Percentiles rank a stretch among this genome's conserved stretches.
phyloP scores from a whole-genome alignment of 1,140 invertebrate genomes.

The Mactra quadrangularis region DNA sequence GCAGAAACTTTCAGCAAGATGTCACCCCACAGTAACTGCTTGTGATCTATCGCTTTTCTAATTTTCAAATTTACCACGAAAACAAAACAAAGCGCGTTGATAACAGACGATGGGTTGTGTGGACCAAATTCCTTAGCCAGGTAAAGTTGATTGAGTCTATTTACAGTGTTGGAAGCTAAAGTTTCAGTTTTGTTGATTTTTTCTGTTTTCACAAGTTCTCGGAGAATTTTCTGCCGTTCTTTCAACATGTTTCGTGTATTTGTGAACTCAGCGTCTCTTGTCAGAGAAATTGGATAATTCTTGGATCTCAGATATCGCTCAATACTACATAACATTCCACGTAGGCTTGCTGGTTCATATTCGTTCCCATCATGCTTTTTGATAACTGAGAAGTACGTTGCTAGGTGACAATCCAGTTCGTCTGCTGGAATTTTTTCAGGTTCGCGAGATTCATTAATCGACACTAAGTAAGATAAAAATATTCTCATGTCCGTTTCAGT shows the following conservation, averaged over 20 bases:
- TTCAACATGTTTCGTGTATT: conserved; percentile 77
- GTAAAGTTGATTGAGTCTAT: conserved; percentile 75
- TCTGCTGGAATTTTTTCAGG: conserved; percentile 73
- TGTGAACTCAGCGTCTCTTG: conserved; percentile 73
- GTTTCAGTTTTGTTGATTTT: conserved; percentile 69
- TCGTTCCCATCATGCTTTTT: conserved; percentile 79
- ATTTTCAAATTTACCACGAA: conserved; percentile 78
- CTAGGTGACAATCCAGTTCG: conserved; percentile 78
- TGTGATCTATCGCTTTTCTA: conserved; percentile 79
- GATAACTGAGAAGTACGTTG: conserved; percentile 76
- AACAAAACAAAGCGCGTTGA: conserved; percentile 78
- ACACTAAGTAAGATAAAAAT: conserved; percentile 73
- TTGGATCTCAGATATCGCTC: conserved; percentile 76
- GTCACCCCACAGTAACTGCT: conserved; percentile 79
- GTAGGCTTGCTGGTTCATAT: conserved; percentile 77
- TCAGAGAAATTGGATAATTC: conserved; percentile 76
- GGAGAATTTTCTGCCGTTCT: conserved; percentile 74
- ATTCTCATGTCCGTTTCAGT: conserved; percentile 79
- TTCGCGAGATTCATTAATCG: conserved; percentile 73
- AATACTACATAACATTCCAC: conserved; percentile 78
- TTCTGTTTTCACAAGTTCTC: conserved; percentile 73
- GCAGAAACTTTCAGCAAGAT: conserved; percentile 71
- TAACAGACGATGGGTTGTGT: conserved; percentile 75
- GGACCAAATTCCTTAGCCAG: conserved; percentile 78
- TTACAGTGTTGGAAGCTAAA: conserved; percentile 63